Percentiles rank a stretch among this genome's conserved stretches.
Evolutionary conservation across 1,140 invertebrate genomes (phyloP).

Genomic region (Cotesia chilonis): DNA sequence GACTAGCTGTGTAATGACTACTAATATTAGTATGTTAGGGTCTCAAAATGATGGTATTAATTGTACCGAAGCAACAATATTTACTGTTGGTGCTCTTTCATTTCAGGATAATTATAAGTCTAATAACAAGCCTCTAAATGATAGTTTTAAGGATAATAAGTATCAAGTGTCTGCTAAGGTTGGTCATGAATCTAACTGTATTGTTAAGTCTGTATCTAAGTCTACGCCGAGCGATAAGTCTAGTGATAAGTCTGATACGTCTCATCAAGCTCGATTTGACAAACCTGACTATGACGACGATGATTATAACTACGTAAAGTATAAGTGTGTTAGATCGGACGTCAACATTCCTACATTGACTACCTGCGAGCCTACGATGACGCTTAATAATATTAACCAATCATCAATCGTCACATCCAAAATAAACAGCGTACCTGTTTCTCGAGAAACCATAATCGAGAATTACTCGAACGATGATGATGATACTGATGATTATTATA

Average conservation of each 20-base stretch:
- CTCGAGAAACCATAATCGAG: slow-evolving; percentile 48
- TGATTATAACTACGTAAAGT: slow-evolving; percentile 42
- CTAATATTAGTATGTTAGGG: slow-evolving; percentile 60
- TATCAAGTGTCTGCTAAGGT: slow-evolving; percentile 51
- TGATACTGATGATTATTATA: slow-evolving; percentile 35
- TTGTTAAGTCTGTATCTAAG: slow-evolving; percentile 62
- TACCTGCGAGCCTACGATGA: slow-evolving; percentile 67
- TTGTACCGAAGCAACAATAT: slow-evolving; percentile 66
- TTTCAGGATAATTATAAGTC: slow-evolving; percentile 67
- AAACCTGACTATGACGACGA: slow-evolving; percentile 41
- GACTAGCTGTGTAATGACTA: slow-evolving; percentile 61
- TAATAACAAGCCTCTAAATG: slow-evolving; percentile 62
- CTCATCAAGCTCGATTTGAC: slow-evolving; percentile 50
- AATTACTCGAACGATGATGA: slow-evolving; percentile 38
- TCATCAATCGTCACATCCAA: slow-evolving; percentile 64
- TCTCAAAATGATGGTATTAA: slow-evolving; percentile 65
- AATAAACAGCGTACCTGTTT: slow-evolving; percentile 65
- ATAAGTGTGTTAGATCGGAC: slow-evolving; percentile 53
- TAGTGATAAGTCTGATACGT: slow-evolving; percentile 61
- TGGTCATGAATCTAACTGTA: slow-evolving; percentile 58
- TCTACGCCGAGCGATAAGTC: slow-evolving; percentile 58
- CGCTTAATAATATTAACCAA: slow-evolving; percentile 61
- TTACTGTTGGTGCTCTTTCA: slow-evolving; percentile 68
- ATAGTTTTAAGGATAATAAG: slow-evolving; percentile 60
- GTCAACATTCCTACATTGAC: slow-evolving; percentile 65